A percentile compares a stretch with the other conserved stretches of the same genome.
phyloP scores from a whole-genome alignment of 1,140 invertebrate genomes.

The Cardiocondyla obscurior region DNA sequence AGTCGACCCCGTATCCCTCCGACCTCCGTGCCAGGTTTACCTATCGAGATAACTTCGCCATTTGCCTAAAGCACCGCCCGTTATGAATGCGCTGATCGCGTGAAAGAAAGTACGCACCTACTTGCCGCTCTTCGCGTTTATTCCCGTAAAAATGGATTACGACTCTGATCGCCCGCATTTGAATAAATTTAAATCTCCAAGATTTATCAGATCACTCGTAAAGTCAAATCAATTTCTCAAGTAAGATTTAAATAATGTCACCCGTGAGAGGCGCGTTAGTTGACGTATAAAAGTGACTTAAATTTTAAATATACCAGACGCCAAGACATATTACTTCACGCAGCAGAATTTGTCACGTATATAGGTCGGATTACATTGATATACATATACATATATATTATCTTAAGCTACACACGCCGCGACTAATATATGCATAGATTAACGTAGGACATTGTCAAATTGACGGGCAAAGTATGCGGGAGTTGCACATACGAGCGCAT shows the following conservation, averaged over 20 bases:
- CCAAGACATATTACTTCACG: background rate
- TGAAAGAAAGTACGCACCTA: slow-evolving; percentile 37
- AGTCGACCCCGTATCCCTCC: slow-evolving; percentile 14
- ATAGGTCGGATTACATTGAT: background rate
- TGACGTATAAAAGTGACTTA: background rate
- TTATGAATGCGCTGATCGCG: slow-evolving; percentile 20
- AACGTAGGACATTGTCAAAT: slow-evolving; percentile 27
- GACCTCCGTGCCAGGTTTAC: background rate
- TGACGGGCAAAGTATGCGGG: slow-evolving; percentile 26
- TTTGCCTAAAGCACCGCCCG: slow-evolving; percentile 36
- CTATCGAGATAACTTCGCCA: slow-evolving; percentile 44
- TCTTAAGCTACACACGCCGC: background rate
- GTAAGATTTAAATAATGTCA: background rate
- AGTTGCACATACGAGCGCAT: slow-evolving; percentile 54
- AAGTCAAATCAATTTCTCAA: background rate
- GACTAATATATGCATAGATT: background rate
- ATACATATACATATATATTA: no score
- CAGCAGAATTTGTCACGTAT: background rate
- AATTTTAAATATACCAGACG: background rate
- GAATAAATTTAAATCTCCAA: slow-evolving; percentile 28
- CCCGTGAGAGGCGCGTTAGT: background rate
- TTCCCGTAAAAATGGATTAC: background rate
- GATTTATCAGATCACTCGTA: background rate
- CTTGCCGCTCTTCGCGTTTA: background rate
- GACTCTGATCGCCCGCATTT: background rate